Evolutionary conservation across 2,888 invertebrate genomes (phyloP).

Genomic region (Hirudinaria manillensis): DNA sequence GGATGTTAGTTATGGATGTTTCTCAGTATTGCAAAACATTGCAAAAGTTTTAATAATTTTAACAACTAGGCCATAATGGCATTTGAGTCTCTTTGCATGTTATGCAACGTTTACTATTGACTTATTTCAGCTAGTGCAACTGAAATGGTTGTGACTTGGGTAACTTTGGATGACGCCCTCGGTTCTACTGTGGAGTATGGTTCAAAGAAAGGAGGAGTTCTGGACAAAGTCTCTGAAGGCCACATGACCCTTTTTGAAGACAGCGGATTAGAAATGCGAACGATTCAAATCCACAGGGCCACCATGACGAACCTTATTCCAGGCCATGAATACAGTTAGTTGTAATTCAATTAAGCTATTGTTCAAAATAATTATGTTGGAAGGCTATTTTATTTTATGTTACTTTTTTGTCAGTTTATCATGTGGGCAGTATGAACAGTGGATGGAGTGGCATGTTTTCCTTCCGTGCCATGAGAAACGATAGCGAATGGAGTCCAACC

Average conservation of each 20-base stretch:
- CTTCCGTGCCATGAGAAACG: constrained; percentile 68
- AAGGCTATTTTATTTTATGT: too few relatives aligned
- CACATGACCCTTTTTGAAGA: constrained; percentile 41
- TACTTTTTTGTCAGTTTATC: constrained; percentile 45
- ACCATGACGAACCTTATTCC: constrained; percentile 43
- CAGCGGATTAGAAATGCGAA: constrained; percentile 43
- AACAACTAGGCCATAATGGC: too few relatives aligned
- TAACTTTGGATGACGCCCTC: constrained; percentile 3
- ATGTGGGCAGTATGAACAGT: constrained; percentile 46
- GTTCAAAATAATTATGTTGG: too few relatives aligned
- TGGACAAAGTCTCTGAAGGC: neutral
- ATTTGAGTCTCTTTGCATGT: too few relatives aligned
- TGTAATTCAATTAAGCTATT: too few relatives aligned
- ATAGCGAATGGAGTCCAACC: constrained; percentile 67
- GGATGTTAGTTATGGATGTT: constrained; percentile 27
- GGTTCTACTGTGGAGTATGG: constrained; percentile 5
- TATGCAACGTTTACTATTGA: neutral
- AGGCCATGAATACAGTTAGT: neutral
- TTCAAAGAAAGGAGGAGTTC: neutral
- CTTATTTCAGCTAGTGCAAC: neutral
- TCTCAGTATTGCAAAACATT: too few relatives aligned
- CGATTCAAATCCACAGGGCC: constrained; percentile 48
- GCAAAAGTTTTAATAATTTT: too few relatives aligned
- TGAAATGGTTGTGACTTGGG: constrained; percentile 27
- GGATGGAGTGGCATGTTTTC: constrained; percentile 78